Evolutionary conservation across 2,888 invertebrate genomes (phyloP).

Genomic region (Leptinotarsa rubiginosa): DNA sequence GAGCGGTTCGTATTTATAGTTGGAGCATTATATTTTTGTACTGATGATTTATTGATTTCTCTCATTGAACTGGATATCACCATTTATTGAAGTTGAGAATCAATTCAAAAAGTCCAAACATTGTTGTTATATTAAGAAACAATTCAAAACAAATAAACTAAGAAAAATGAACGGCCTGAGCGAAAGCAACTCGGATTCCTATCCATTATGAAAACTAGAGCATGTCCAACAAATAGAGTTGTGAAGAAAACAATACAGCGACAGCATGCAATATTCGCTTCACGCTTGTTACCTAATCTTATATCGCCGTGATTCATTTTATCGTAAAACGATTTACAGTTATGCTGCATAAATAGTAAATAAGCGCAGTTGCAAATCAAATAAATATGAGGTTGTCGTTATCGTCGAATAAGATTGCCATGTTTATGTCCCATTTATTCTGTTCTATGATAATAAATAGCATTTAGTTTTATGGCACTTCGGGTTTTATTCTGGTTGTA

Average conservation of each 20-base stretch:
- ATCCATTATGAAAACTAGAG: background rate
- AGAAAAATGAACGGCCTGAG: too few species aligned
- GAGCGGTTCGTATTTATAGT: too few species aligned
- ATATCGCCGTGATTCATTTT: constrained; percentile 22
- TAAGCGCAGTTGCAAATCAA: constrained; percentile 23
- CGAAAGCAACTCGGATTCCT: too few species aligned
- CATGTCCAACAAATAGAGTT: background rate
- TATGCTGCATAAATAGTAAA: constrained; percentile 18
- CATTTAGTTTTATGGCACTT: constrained; percentile 21
- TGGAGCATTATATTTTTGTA: too few species aligned
- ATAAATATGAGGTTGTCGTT: constrained; percentile 25
- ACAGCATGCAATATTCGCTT: background rate
- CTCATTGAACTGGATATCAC: too few species aligned
- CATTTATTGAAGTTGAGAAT: too few species aligned
- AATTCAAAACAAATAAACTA: too few species aligned
- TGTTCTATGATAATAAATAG: constrained; percentile 26
- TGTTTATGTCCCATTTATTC: constrained; percentile 29
- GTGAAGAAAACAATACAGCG: background rate
- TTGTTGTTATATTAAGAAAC: too few species aligned
- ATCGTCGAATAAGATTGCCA: constrained; percentile 22
- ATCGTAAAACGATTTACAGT: constrained; percentile 12
- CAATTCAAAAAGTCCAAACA: too few species aligned
- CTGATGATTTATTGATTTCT: too few species aligned
- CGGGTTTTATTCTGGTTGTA: background rate
- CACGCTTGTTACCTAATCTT: background rate